Base-by-base conservation (phyloP, 2,113 vertebrate species). In the Dolichallabes microphthalmus region DNA sequence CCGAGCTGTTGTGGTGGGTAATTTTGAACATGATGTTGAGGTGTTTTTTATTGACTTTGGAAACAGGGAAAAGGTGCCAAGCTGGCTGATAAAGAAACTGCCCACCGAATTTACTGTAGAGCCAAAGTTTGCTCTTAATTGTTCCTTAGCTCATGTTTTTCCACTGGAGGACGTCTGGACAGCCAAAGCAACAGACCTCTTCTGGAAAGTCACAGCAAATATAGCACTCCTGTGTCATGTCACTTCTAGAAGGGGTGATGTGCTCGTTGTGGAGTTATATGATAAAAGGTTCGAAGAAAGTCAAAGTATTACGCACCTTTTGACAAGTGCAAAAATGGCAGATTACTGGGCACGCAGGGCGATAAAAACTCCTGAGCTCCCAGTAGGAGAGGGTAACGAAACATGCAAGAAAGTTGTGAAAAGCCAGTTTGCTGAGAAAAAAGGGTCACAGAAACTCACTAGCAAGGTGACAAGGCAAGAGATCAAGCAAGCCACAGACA, bases 31-130 rank as follows among this genome's bases (percentile, higher is more conserved):
- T 68, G 92, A 93, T 50, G 86, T 94, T 81, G 92, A 93, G 85
- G 95, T 98, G 76, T 94, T 92, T 84, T 98, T 98, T 86, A 91
- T 97, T 0, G 98, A 99, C 93, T 98, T 96, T 93, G 97, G 98
- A 58, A 98, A 98, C 90, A 94, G 90, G 75, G 96, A 96, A 88
- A 95, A 94, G 63, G 89, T 98, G 83, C 94, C 96, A 32, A 84
- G 88, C 83, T 93, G 89, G 19, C 84, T 95, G 82, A 95, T 97
- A 75, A 98, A 97, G 93, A 93, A 89, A 45, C 90, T 98, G 79
- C 95, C 97, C 1, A 92, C 93, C 0, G 89, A 93, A 27, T 96
- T 97, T 86, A 91, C 90, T 61, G 64, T 55, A 80, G 91, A 96
- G 85, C 93, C 97, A 13, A 92, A 94, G 0, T 95, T 98, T 92